Conservation (phyloP, 2,113 vertebrate species). For the Phaethon lepturus region DNA sequence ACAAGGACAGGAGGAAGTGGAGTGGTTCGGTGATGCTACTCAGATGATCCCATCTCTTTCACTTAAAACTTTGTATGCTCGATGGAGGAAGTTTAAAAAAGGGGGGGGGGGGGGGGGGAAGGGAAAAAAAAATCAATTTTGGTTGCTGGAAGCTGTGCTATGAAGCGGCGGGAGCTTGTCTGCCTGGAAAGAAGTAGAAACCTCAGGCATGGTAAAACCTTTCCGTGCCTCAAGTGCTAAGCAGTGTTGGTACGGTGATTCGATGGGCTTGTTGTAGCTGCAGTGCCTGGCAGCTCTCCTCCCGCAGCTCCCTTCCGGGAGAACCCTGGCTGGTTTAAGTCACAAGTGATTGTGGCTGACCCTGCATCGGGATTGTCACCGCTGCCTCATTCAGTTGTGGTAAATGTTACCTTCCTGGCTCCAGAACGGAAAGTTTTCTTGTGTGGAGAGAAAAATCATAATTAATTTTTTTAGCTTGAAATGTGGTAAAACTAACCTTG, state of each 20-base stretch:
- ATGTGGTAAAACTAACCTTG: neutral
- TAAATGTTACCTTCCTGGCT: neutral
- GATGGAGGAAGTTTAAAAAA: neutral
- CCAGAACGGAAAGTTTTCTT: neutral
- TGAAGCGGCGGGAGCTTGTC: accelerated
- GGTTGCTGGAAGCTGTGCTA: neutral
- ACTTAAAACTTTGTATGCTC: accelerated
- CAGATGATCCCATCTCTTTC: neutral
- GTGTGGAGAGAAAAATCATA: neutral
- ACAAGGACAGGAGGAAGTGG: accelerated
- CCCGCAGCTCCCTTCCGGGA: neutral
- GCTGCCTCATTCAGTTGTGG: accelerated
- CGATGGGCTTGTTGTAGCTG: neutral
- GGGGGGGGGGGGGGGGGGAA: no score
- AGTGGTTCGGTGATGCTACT: neutral
- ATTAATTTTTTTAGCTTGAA: neutral
- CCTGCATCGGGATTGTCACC: neutral
- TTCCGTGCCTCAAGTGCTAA: neutral
- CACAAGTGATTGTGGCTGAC: neutral
- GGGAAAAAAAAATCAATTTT: no score
- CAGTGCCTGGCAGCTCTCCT: neutral
- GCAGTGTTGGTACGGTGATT: neutral
- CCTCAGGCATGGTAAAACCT: neutral
- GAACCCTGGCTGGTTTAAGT: neutral
- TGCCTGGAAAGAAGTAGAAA: neutral